Evolutionary conservation across 1,140 invertebrate genomes (phyloP).

Genomic region (Kradibia gibbosae): DNA sequence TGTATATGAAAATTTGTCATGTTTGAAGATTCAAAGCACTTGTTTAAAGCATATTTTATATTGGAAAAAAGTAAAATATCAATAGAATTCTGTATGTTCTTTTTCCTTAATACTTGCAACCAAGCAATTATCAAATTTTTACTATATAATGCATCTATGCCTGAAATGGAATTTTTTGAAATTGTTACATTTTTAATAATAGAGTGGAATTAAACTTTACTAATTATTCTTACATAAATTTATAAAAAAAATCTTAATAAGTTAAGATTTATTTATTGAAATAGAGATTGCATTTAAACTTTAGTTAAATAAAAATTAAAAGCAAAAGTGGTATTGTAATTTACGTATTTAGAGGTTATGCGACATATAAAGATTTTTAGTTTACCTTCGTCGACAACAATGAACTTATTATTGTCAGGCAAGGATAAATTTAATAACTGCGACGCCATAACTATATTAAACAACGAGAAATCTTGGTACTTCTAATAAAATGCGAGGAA

Average conservation of each 20-base stretch:
- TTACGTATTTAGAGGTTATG: not conserved
- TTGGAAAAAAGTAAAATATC: constrained; percentile 62
- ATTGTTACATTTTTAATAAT: too few species aligned
- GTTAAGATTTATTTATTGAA: too few species aligned
- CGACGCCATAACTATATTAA: constrained; percentile 27
- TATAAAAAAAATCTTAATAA: too few species aligned
- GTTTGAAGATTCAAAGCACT: constrained; percentile 50
- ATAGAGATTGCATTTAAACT: too few species aligned
- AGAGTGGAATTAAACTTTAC: too few species aligned
- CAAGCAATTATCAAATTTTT: constrained; percentile 63
- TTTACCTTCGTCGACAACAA: constrained; percentile 64
- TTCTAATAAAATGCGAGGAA: too few species aligned
- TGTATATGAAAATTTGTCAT: constrained; percentile 57
- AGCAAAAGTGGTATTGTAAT: not conserved
- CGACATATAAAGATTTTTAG: not conserved
- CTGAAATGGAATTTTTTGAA: too few species aligned
- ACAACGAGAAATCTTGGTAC: too few species aligned
- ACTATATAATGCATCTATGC: constrained; percentile 56
- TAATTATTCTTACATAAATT: too few species aligned
- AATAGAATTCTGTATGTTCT: constrained; percentile 50
- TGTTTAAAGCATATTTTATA: constrained; percentile 55
- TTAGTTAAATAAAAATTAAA: not conserved
- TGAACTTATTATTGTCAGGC: constrained; percentile 49
- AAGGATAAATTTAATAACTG: constrained; percentile 33
- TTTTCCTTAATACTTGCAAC: constrained; percentile 60